A percentile compares a stretch with the other conserved stretches of the same genome.
phyloP scores from a whole-genome alignment of 2,888 invertebrate species.

The Autographa gamma region DNA sequence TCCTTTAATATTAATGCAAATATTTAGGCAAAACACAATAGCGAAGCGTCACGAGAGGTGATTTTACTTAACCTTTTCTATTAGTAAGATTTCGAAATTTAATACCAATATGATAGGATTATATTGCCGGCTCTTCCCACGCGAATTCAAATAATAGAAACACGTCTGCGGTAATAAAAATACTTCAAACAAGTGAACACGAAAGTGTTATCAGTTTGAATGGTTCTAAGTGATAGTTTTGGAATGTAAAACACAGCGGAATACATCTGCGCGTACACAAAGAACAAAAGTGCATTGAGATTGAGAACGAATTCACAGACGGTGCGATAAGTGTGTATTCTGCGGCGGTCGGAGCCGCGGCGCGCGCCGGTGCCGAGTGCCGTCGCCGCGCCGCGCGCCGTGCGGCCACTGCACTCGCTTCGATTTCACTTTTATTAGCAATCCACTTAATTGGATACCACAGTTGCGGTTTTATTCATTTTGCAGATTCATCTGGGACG shows the following conservation, averaged over 20 bases:
- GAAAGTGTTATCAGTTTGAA: constrained; percentile 45
- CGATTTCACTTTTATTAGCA: constrained; percentile 89
- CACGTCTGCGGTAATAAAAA: constrained; percentile 44
- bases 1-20: constrained; percentile 26
- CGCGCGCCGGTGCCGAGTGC: constrained; percentile 49
- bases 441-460: constrained; percentile 88
- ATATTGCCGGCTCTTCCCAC: constrained; percentile 52
- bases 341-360: constrained; percentile 45
- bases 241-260: constrained; percentile 28
- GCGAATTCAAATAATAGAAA: constrained; percentile 53
- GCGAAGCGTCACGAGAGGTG: constrained; percentile 40
- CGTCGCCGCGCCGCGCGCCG: constrained; percentile 50
- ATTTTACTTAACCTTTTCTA: constrained; percentile 44
- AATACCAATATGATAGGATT: constrained; percentile 48
- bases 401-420: constrained; percentile 87
- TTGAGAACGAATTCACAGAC: constrained; percentile 40
- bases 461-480: constrained; percentile 86
- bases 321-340: constrained; percentile 41
- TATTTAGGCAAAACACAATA: constrained; percentile 43
- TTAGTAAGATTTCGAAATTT: constrained; percentile 50
- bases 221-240: constrained; percentile 27
- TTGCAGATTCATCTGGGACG: constrained; percentile 83
- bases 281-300: constrained; percentile 38
- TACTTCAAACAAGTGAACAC: constrained; percentile 48
- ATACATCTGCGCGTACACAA: constrained; percentile 29